Percentiles rank a stretch among this genome's conserved stretches.
These are phyloP conservation scores for Macrostomum cliftonense DNA, from an alignment of 2,888 invertebrate species.

Conservation along the genomic window DNA sequence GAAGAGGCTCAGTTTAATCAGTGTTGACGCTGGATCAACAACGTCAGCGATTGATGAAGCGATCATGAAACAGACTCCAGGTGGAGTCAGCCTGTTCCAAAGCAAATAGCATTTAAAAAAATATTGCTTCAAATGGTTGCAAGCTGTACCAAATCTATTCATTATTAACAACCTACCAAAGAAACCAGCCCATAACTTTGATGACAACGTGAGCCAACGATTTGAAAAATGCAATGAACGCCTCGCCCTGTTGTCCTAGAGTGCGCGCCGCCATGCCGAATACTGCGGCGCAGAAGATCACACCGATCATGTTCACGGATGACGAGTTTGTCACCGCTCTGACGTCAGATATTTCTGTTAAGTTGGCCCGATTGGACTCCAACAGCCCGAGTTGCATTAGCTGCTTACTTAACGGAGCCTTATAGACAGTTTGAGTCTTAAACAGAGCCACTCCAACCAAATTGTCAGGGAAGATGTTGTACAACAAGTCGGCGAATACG, in stretches of 20 bases:
- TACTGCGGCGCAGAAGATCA: constrained; percentile 19
- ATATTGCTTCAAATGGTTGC: too few relatives aligned
- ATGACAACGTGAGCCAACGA: constrained; percentile 18
- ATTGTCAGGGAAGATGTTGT: constrained; percentile 24
- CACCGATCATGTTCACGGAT: constrained; percentile 13
- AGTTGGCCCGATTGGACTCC: neutral
- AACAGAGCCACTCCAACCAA: constrained; percentile 16
- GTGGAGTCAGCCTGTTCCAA: constrained; percentile 21
- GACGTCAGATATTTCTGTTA: neutral
- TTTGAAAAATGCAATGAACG: constrained; percentile 19
- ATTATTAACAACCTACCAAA: constrained; percentile 22
- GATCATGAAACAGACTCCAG: constrained; percentile 21
- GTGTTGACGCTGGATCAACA: constrained; percentile 14
- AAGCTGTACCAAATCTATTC: too few relatives aligned
- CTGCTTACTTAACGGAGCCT: neutral
- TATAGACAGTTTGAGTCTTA: constrained; percentile 8
- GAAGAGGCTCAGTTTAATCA: constrained; percentile 18
- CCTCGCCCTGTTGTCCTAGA: constrained; percentile 15
- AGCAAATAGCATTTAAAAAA: neutral
- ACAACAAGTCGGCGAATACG: constrained; percentile 21
- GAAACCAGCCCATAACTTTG: constrained; percentile 19
- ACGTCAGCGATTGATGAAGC: constrained; percentile 16
- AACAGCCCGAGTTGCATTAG: neutral
- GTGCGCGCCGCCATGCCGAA: constrained; percentile 21
- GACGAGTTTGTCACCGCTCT: constrained; percentile 8